phyloP scores from a whole-genome alignment of 1,140 invertebrate genomes.

The Pseudomyrmex gracilis region DNA sequence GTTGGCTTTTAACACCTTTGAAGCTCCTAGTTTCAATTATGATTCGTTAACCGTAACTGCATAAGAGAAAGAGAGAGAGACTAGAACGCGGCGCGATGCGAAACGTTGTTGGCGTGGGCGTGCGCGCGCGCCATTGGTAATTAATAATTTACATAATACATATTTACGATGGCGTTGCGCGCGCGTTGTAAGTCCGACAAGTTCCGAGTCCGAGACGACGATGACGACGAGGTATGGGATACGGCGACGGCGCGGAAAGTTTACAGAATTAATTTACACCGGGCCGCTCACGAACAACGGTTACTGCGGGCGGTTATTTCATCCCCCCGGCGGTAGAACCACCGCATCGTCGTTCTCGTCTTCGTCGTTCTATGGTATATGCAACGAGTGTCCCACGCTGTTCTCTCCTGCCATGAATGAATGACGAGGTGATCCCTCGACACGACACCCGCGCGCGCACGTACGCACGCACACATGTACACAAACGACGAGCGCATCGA shows the following conservation, averaged over 20 bases:
- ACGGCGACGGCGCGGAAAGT: slow-evolving; percentile 52
- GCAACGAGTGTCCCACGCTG: slow-evolving; percentile 40
- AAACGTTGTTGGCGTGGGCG: slow-evolving; percentile 22
- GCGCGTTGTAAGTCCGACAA: slow-evolving; percentile 27
- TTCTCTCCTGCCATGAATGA: slow-evolving; percentile 48
- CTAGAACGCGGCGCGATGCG: background rate
- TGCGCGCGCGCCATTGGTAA: slow-evolving; percentile 36
- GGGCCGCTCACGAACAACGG: slow-evolving; percentile 52
- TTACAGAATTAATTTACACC: slow-evolving; percentile 59
- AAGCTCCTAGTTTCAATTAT: slow-evolving; percentile 35
- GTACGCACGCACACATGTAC: no score
- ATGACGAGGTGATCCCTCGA: slow-evolving; percentile 56
- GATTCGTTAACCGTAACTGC: slow-evolving; percentile 36
- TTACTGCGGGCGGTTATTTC: slow-evolving; percentile 47
- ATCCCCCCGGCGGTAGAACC: background rate
- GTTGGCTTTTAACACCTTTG: slow-evolving; percentile 12
- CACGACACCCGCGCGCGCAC: background rate
- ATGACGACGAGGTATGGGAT: slow-evolving; percentile 3
- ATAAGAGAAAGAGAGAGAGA: slow-evolving; percentile 27
- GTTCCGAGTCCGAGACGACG: slow-evolving; percentile 4
- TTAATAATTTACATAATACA: slow-evolving; percentile 61
- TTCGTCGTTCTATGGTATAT: slow-evolving; percentile 30
- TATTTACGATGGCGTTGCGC: slow-evolving; percentile 40
- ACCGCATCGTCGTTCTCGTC: slow-evolving; percentile 2
- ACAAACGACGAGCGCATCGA: background rate